Evolutionary conservation across 1,140 invertebrate species (phyloP), one percentile per base, ranked within the genome.

Genomic region (Riptortus pedestris): DNA sequence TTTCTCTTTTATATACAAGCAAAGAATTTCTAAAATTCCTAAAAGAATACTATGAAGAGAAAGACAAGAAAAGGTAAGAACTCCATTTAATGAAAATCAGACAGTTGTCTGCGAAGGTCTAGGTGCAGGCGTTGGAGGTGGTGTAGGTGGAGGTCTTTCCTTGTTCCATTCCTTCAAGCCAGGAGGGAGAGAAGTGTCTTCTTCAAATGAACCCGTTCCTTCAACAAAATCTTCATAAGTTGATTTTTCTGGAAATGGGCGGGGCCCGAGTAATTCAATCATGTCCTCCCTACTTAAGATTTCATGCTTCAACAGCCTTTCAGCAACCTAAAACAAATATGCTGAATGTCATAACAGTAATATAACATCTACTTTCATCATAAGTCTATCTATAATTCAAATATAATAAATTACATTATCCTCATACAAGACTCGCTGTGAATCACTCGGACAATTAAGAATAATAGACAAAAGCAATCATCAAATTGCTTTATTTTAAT

Each of bases 171-270:
- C 86, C 75, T 95, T 88, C 1, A 99, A 78, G 58, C 97, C 97
- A 79, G 97, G 90, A 0, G 97, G 97, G 67, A 99, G 79, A 0
- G 82, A 78, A 0, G 95, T 98, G 71, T 99, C 91, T 76, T 99
- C 96, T 70, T 98, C 96, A 68, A 97, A 86, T 0, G 93, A 96
- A 18, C 96, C 96, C 14, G 97, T 99, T 0, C 96, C 96, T 78
- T 95, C 95, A 0, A 99, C 96, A 77, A 99, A 99, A 73, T 99
- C 90, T 79, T 99, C 97, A 73, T 99, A 99, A 4, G 96, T 98
- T 16, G 95, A 96, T 78, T 98, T 99, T 77, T 99, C 97, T 27
- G 87, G 86, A 83, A 99, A 99, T 0, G 97, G 97, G 69, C 97
- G 78, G 48, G 84, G 79, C 4, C 97, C 97, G 2, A 99, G 78